Evolutionary conservation across 2,888 invertebrate genomes (phyloP), one percentile per base, ranked within the genome.

Genomic region (Parascotia fuliginaria): DNA sequence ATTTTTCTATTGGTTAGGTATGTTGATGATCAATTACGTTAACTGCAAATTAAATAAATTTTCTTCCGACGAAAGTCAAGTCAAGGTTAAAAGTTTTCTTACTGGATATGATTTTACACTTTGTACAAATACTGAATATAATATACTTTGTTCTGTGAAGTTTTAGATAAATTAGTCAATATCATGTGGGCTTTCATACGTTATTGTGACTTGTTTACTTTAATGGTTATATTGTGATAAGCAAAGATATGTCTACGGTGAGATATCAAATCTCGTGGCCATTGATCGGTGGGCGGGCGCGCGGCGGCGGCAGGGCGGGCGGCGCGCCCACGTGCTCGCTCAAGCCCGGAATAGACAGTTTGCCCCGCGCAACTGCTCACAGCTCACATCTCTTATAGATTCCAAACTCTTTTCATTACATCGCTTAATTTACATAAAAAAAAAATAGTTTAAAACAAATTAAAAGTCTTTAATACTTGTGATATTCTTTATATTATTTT

Each of bases 301-400:
- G 76, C 74, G 78, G 73, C 73, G 76, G 73, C 67, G 77, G 76
- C 69, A 70, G 69, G 73, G 75, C 73, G 75, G 78, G 79, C 77
- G 73, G 52, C 49, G 46, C 81, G 80, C 88, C 90, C 91, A 90
- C 91, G 91, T 89, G 90, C 76, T 80, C 77, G 82, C 83, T 83
- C 79, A 71, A 57, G 79, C 87, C 81, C 80, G 85, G 87, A 92
- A 92, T 92, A 92, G 89, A 80, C 87, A 90, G 91, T 91, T 79
- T 67, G 81, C 80, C 77, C 79, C 81, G 85, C 76, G 79, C 83
- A 73, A 74, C 78, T 70, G 82, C 57, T 71, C 77, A 47, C 55
- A 60, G 68, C 75, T 79, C 76, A 84, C 87, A 81, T 78, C 73
- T 62, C 60, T 62, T 56, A 49, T 59, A 58, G 64, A 52, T 49